phyloP scores from a whole-genome alignment of 2,888 invertebrate species.

The Linyphia triangularis region DNA sequence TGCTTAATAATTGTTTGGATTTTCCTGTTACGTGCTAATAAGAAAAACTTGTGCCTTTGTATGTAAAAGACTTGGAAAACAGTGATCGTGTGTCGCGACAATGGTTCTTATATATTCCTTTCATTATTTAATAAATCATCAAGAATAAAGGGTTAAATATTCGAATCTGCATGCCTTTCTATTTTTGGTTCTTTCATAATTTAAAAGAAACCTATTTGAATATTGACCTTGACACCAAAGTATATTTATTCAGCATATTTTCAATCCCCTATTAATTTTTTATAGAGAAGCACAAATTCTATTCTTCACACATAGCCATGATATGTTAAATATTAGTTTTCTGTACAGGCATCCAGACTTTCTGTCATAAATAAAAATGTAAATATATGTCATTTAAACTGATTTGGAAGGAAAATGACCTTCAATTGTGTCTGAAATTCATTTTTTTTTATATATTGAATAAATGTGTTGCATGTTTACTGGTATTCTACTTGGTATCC shows the following conservation, averaged over 20 bases:
- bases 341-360: background rate
- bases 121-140: background rate
- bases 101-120: background rate
- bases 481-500: too few species aligned
- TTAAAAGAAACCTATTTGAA: background rate
- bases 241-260: background rate
- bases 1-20: too few species aligned
- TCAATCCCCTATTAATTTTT: background rate
- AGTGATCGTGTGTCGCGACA: background rate
- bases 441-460: too few species aligned
- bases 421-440: too few species aligned
- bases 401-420: too few species aligned
- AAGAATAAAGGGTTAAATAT: background rate
- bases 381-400: too few species aligned
- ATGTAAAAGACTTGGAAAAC: background rate
- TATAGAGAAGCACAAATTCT: background rate
- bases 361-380: background rate
- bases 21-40: too few species aligned
- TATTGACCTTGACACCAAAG: background rate
- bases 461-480: too few species aligned
- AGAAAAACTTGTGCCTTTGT: too few species aligned
- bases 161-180: background rate
- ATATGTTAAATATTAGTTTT: background rate
- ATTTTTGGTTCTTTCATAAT: background rate
- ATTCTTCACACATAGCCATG: background rate